Conservation (phyloP, 2,888 invertebrate species). For the Sminthurinus aureus region DNA sequence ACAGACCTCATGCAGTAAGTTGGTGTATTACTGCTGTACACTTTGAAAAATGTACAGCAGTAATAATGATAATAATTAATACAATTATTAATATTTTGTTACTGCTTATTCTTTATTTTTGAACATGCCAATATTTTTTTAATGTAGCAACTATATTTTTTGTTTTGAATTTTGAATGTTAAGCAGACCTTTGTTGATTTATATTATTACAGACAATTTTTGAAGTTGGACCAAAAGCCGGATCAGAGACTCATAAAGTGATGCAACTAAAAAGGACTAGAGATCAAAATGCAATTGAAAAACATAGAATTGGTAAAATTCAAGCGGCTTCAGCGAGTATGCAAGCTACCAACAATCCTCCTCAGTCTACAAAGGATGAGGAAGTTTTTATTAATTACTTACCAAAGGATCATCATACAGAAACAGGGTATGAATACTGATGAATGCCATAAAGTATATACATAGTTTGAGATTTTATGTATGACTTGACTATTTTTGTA, state of each 20-base stretch:
- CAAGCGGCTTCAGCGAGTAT: slow-evolving; percentile 63
- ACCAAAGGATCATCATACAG: slow-evolving; percentile 84
- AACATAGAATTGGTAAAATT: slow-evolving; percentile 65
- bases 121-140: too few species aligned
- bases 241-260: slow-evolving; percentile 77
- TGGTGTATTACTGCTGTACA: too few species aligned
- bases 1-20: slow-evolving; percentile 76
- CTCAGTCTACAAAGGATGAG: slow-evolving; percentile 66
- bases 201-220: slow-evolving; percentile 81
- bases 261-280: slow-evolving; percentile 88
- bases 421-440: slow-evolving; percentile 73
- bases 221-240: slow-evolving; percentile 83
- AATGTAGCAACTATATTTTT: too few species aligned
- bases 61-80: too few species aligned
- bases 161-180: not conserved
- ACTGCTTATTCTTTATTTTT: too few species aligned
- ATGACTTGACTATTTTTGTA: too few species aligned
- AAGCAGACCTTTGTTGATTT: not conserved
- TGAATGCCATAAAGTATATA: too few species aligned
- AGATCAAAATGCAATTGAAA: slow-evolving; percentile 71
- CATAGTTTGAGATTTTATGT: too few species aligned
- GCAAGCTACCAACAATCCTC: slow-evolving; percentile 62
- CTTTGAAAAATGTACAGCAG: not conserved
- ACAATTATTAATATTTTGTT: too few species aligned
- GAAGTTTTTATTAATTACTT: slow-evolving; percentile 88